Base-by-base conservation (phyloP, 2,888 invertebrate genomes). In the Eledona agricola region DNA sequence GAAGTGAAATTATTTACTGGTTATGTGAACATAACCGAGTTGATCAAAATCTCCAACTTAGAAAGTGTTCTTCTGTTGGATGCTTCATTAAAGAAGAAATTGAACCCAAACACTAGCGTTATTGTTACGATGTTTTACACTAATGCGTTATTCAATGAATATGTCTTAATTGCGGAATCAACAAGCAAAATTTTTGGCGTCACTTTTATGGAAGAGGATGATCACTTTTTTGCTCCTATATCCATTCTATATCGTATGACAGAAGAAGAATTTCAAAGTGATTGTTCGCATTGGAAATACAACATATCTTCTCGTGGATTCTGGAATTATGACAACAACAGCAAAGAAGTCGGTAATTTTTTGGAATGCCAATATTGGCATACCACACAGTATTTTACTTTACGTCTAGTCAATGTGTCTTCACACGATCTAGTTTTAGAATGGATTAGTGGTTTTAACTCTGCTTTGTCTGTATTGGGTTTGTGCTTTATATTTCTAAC, bases 391-490 rank as follows among this genome's bases (percentile, higher is more conserved):
- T n/a, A n/a, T 28, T 59, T 63, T 37, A 58, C 59, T n/a, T 22
- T 63, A 1, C 78, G 83, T 60, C 73, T 83, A 1, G 69, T 83
- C 4, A 56, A 61, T 4, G 10, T 77, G 75, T 0, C 70, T 72
- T 43, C 72, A 72, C 0, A 78, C 77, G 13, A 43, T 7, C 16
- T 22, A 4, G 9, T 66, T 1, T 26, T 26, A 1, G 15, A 28
- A 2, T 3, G n/a, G 7, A 70, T 84, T 6, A 79, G 82, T 1
- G 67, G 80, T 2, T 63, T 81, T 11, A 82, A 82, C 6, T 81
- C 81, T 60, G 68, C 69, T 11, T 34, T 82, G 1, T 83, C 83
- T 0, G 64, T 81, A 1, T 58, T 81, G 10, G 83, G 84, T 1
- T 60, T 83, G 1, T 47, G 73, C 2, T 61, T 79, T 11, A 79